Evolutionary conservation across 2,888 invertebrate species (phyloP).

Genomic region (Psococerastis gibbosa): DNA sequence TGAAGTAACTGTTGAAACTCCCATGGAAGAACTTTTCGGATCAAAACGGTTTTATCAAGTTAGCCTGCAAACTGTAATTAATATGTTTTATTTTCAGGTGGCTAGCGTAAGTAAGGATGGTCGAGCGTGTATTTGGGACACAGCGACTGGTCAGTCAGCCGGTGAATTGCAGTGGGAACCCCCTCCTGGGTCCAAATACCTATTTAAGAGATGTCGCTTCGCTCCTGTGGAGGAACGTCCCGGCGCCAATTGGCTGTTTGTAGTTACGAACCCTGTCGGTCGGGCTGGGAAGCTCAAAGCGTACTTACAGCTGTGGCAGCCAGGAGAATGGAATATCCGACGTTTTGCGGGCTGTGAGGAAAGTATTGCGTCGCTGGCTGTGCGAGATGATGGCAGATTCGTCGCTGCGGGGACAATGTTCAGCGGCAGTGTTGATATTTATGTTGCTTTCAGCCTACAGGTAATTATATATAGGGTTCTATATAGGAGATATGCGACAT

Average conservation of each 20-base stretch:
- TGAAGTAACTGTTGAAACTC: too few relatives aligned
- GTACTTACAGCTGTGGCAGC: slow-evolving; percentile 63
- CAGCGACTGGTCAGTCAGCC: slow-evolving; percentile 40
- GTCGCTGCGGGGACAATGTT: slow-evolving; percentile 88
- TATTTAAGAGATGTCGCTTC: slow-evolving; percentile 66
- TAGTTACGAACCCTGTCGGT: slow-evolving; percentile 59
- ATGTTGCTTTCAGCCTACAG: slow-evolving; percentile 81
- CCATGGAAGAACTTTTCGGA: too few relatives aligned
- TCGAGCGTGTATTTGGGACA: slow-evolving; percentile 61
- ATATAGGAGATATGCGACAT: too few relatives aligned
- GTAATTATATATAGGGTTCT: too few relatives aligned
- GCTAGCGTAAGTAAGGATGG: slow-evolving; percentile 81
- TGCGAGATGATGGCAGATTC: slow-evolving; percentile 80
- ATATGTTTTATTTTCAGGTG: slow-evolving; percentile 37
- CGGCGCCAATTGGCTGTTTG: slow-evolving; percentile 47
- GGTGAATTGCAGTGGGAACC: slow-evolving; percentile 55
- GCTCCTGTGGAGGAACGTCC: slow-evolving; percentile 49
- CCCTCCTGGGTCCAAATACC: slow-evolving; percentile 56
- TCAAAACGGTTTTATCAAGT: too few relatives aligned
- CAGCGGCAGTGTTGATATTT: slow-evolving; percentile 77
- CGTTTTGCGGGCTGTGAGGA: slow-evolving; percentile 44
- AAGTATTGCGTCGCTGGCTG: slow-evolving; percentile 65
- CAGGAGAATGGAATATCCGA: slow-evolving; percentile 36
- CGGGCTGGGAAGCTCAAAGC: slow-evolving; percentile 51
- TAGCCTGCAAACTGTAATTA: too few relatives aligned